A percentile compares a stretch with the other conserved stretches of the same genome.
Evolutionary conservation across 2,113 vertebrate species (phyloP).

Genomic region (Hypomesus transpacificus): DNA sequence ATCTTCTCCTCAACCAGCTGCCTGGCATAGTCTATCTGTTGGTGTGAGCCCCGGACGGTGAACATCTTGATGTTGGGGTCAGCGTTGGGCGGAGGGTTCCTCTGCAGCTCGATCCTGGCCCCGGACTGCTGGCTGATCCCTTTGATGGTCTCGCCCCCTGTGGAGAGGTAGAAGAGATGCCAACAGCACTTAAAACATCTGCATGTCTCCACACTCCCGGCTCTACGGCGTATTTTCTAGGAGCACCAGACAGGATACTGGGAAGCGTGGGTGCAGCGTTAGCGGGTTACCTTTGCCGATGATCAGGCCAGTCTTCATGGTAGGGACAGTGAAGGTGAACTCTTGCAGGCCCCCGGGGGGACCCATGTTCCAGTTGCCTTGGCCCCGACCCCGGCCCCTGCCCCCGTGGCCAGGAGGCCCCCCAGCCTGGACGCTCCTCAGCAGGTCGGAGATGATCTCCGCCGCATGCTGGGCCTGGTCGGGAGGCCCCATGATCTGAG

Average conservation of each 20-base stretch:
- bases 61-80: conserved; percentile 85
- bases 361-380: conserved; percentile 99
- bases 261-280: too few species aligned
- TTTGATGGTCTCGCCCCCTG: conserved; percentile 85
- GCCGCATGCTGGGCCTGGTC: conserved; percentile 95
- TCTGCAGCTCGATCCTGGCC: conserved; percentile 83
- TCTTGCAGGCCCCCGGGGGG: conserved; percentile 97
- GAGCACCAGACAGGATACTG: too few species aligned
- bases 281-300: conserved; percentile 87
- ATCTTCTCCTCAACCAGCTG: conserved; percentile 99
- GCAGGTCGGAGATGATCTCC: conserved; percentile 94
- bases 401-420: conserved; percentile 93
- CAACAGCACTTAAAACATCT: too few species aligned
- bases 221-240: too few species aligned
- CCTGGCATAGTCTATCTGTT: conserved; percentile 95
- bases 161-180: conserved; percentile 13
- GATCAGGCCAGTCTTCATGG: conserved; percentile 96
- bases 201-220: too few species aligned
- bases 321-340: conserved; percentile 96
- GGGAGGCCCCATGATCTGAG: conserved; percentile 95
- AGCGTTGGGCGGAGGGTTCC: conserved; percentile 82
- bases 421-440: conserved; percentile 95
- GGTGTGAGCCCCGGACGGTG: conserved; percentile 88
- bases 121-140: conserved; percentile 85
- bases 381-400: conserved; percentile 89